Conservation (phyloP, 2,888 invertebrate species). For the Alloplasta piceator region DNA sequence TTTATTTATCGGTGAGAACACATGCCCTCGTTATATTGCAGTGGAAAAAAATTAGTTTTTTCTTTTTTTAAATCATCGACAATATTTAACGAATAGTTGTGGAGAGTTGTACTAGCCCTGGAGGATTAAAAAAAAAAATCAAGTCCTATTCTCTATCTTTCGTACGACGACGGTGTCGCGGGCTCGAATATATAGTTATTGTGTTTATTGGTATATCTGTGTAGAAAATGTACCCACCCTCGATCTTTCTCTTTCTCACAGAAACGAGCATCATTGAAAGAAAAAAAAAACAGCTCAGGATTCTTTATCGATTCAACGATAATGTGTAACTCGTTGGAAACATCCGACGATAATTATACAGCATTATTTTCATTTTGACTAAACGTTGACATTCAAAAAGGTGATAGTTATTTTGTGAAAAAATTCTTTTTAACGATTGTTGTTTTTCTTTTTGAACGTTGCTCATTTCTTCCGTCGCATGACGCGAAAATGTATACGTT, state of each 20-base stretch:
- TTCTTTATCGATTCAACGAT: no score
- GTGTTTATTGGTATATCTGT: slow-evolving; percentile 61
- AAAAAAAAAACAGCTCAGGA: slow-evolving; percentile 8
- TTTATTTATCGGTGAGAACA: no score
- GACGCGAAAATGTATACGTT: background rate
- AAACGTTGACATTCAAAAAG: no score
- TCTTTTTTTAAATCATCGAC: slow-evolving; percentile 70
- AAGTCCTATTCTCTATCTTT: slow-evolving; percentile 42
- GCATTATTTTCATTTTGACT: no score
- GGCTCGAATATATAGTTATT: slow-evolving; percentile 63
- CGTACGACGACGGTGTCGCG: slow-evolving; percentile 51
- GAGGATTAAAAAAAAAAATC: slow-evolving; percentile 19
- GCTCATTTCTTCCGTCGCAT: background rate
- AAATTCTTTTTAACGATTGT: no score
- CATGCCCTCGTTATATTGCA: no score
- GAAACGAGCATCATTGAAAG: no score
- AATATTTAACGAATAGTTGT: slow-evolving; percentile 74
- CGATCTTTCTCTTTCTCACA: slow-evolving; percentile 52
- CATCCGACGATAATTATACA: no score
- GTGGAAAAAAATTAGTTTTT: background rate
- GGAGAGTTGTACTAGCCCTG: slow-evolving; percentile 38
- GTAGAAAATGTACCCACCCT: slow-evolving; percentile 56
- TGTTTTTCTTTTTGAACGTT: no score
- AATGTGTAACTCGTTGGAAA: no score
- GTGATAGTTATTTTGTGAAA: no score